Base-by-base conservation (phyloP, 2,113 vertebrate genomes). In the Chinchilla lanigera region DNA sequence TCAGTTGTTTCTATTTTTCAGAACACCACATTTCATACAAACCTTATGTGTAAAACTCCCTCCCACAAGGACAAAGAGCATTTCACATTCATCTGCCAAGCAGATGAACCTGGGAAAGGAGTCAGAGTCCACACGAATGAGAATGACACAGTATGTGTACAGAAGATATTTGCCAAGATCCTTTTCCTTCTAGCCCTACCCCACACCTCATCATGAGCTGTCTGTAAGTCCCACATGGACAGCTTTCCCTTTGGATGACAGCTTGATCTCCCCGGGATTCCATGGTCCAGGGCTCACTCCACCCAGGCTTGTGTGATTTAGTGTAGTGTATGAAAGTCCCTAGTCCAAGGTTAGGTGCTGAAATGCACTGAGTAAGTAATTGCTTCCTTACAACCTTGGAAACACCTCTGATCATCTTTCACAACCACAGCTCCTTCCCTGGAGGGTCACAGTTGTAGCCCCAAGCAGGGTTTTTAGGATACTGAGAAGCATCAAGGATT, bases 131-230 rank as follows among this genome's bases (percentile, higher is more conserved):
- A 28, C 5, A n/a, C 1, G 28, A 90, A 95, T 54, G 20, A 95
- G 56, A 0, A 82, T 56, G 17, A 60, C 26, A 83, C 22, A 71
- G 3, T 47, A 50, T 83, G 95, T 96, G 30, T 17, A 54, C 82
- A 47, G 81, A 94, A 97, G 95, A 50, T 97, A 95, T 35, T 20
- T 93, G 35, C 69, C 96, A 97, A 56, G 3, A 85, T 44, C 11
- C n/a, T 20, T 90, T 91, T 82, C 24, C 41, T 13, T 84, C 88
- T 65, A 5, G 52, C 24, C 28, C 61, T 22, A 22, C 13, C 44
- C 67, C 4, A 86, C 85, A 7, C 12, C 19, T 16, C 33, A 83
- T 58, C 33, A 3, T 13, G 95, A 90, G 35, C 41, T 87, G 35
- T 58, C 95, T 89, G 85, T 82, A 94, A 63, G 2, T 44, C 63